Evolutionary conservation across 2,113 vertebrate species (phyloP), one percentile per base, ranked within the genome.

Genomic region (Grammomys dolichurus): DNA sequence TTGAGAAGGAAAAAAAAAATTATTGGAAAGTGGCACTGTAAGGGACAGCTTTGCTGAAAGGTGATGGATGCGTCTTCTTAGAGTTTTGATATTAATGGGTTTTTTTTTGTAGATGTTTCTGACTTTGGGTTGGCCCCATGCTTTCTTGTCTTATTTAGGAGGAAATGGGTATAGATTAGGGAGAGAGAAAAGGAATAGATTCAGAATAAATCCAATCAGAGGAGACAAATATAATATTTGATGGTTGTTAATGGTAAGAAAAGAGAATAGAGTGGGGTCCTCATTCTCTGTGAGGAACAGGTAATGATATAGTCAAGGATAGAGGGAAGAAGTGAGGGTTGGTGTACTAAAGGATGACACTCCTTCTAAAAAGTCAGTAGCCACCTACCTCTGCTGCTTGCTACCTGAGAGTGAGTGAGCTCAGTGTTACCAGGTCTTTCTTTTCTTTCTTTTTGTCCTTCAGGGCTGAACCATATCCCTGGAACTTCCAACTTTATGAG

Each of bases 31-130:
- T 89, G 82, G 78, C 26, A 48, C 84, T 75, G 82, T 40, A 70
- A 7, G 77, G 96, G 92, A 69, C 70, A 87, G 60, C 40, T 91
- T 93, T 80, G 89, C 77, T 84, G 46, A 54, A 81, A 91, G 48
- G 33, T 91, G 82, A 65, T 92, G 60, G 67, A 48, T 95, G 63
- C 80, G 28, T 31, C 28, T 87, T 95, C 70, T 95, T 85, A 63
- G 67, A 17, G 3, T 92, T 94, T 90, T 85, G 70, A 43, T 80
- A 26, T 58, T 67, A 72, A 63, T 80, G n/a, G 80, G 91, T 16
- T 91, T 60, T 56, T 17, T 58, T 58, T 40, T 43, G 77, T 86
- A 80, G 78, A 20, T 93, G 82, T n/a, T 77, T 95, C 72, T 90
- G 90, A 43, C 65, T 94, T 90, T 92, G 43, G 60, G 4, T 77